Evolutionary conservation across 2,888 invertebrate genomes (phyloP).

Genomic region (Tenthredo livida): DNA sequence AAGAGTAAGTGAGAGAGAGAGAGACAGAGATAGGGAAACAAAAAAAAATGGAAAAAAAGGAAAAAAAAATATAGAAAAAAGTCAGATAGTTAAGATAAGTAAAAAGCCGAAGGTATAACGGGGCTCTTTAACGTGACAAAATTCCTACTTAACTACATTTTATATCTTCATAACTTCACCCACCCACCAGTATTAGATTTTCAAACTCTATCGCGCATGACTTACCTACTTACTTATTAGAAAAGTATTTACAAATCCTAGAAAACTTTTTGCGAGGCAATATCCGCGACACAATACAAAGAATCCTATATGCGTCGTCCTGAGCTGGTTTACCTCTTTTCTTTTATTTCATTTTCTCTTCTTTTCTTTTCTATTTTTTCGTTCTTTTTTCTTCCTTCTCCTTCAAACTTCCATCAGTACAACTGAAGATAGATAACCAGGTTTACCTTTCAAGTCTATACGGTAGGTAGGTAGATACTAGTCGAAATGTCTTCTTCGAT

Average conservation of each 20-base stretch:
- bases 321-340: not conserved
- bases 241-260: not conserved
- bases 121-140: not conserved
- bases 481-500: not conserved
- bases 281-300: not conserved
- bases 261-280: not conserved
- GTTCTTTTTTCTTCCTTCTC: not conserved
- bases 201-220: too few relatives aligned
- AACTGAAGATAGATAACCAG: constrained; percentile 20
- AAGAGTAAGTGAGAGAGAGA: not conserved
- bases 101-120: not conserved
- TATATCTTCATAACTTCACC: not conserved
- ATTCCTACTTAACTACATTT: not conserved
- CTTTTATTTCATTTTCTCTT: not conserved
- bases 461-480: not conserved
- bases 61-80: too few relatives aligned
- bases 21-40: too few relatives aligned
- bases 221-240: too few relatives aligned
- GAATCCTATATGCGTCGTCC: not conserved
- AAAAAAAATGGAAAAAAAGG: not conserved
- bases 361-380: too few relatives aligned
- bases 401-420: constrained; percentile 5
- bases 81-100: not conserved
- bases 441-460: not conserved
- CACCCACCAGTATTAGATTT: not conserved